Evolutionary conservation across 2,113 vertebrate species (phyloP), one percentile per base, ranked within the genome.

Genomic region (Saccopteryx bilineata): DNA sequence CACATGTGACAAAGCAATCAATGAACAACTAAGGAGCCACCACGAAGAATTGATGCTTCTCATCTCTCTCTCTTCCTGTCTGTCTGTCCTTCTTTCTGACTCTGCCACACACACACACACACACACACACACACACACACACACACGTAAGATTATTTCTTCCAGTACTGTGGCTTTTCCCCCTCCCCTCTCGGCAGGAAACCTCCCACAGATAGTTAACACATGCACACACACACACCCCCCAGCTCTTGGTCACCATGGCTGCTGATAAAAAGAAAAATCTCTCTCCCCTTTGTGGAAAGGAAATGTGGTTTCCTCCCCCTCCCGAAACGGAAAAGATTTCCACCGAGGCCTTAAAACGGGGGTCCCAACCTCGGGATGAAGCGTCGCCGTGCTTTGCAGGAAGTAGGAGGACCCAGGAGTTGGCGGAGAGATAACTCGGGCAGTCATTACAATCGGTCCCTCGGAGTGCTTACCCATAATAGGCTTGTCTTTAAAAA

Each of bases 361-460:
- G 75, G 81, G 10, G 13, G 24, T 82, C 86, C 58, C 93, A 97
- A 94, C 81, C 52, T 91, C 75, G 84, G 97, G 94, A 95, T 97
- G 84, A 93, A 97, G 97, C 94, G 2, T 13, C 12, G 79, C 78
- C 71, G 60, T 39, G 90, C 86, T 95, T 89, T 10, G 39, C 69
- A 94, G 96, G 96, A 96, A 96, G 98, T 92, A 97, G 90, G 97
- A 95, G 96, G 97, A 96, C 66, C 74, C 48, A 95, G 96, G 52
- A 89, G 54, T 1, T 92, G 87, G 95, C 97, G 96, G 96, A 97
- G 94, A 96, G 96, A 94, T 60, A 89, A 96, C 96, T 98, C 97
- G 95, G 97, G 93, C 94, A 93, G 97, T 97, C 84, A 50, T 87
- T 96, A 48, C 97, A 98, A 98, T 96, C 96, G 96, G 95, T 96